phyloP scores from a whole-genome alignment of 2,113 vertebrate genomes.

The Gopherus flavomarginatus region DNA sequence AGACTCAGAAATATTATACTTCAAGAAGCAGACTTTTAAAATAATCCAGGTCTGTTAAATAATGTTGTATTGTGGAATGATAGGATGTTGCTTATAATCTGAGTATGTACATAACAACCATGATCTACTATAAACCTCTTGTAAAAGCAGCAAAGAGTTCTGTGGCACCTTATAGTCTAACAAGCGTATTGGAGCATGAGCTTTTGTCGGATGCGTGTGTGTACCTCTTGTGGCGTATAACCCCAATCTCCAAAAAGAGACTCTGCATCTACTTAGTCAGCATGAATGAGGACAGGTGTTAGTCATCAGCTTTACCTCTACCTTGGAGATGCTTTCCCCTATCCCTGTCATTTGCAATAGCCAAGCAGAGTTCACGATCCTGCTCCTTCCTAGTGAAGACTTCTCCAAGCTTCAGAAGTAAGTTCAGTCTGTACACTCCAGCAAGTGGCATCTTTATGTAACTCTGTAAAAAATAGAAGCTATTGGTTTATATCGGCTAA shows the following conservation, averaged over 20 bases:
- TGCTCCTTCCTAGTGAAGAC: constrained; percentile 63
- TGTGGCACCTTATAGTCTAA: too few relatives aligned
- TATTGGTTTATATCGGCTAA: constrained; percentile 51
- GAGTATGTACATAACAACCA: background rate
- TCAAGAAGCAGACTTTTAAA: background rate
- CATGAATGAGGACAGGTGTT: background rate
- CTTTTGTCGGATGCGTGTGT: too few relatives aligned
- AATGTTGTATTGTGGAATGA: background rate
- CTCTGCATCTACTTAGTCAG: background rate
- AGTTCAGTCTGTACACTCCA: constrained; percentile 37
- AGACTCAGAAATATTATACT: background rate
- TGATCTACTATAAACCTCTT: background rate
- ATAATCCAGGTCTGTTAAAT: background rate
- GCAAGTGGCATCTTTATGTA: background rate
- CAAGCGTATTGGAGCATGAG: too few relatives aligned
- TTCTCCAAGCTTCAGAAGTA: constrained; percentile 69
- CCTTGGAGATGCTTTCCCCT: constrained; percentile 42
- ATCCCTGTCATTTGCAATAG: constrained; percentile 56
- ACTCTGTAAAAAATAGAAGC: background rate
- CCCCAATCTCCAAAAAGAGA: background rate
- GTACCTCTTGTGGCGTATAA: background rate
- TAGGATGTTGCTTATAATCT: background rate
- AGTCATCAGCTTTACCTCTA: constrained; percentile 1
- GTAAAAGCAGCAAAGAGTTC: background rate
- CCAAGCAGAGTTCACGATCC: constrained; percentile 43